Conservation (phyloP, 2,888 invertebrate species). For the Ephialtes manifestator region DNA sequence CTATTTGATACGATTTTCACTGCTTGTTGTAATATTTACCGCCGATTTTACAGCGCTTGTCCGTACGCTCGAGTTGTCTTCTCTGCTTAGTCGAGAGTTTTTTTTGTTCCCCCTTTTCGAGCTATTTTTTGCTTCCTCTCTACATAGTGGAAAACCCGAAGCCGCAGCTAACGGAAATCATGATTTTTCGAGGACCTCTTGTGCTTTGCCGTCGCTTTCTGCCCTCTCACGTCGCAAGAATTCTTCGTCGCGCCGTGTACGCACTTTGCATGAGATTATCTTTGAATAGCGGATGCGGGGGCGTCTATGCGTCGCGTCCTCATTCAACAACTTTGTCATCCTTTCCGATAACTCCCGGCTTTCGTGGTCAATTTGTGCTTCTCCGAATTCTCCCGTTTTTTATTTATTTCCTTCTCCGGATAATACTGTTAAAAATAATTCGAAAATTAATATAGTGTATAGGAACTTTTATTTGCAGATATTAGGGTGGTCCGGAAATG, state of each 20-base stretch:
- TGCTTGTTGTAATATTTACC: constrained; percentile 96
- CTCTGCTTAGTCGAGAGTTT: constrained; percentile 92
- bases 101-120: constrained; percentile 82
- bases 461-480: no score
- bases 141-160: constrained; percentile 80
- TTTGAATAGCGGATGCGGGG: constrained; percentile 81
- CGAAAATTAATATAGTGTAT: no score
- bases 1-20: constrained; percentile 93
- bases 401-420: constrained; percentile 7
- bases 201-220: constrained; percentile 87
- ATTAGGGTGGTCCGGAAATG: no score
- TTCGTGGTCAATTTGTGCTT: neutral
- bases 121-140: constrained; percentile 78
- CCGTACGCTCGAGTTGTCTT: constrained; percentile 91
- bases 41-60: constrained; percentile 93
- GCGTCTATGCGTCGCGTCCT: constrained; percentile 76
- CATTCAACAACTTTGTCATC: constrained; percentile 44
- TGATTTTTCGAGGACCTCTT: constrained; percentile 86
- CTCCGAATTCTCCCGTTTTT: constrained; percentile 27
- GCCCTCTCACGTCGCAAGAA: constrained; percentile 83
- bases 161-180: constrained; percentile 83
- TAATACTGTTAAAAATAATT: constrained; percentile 1
- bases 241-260: constrained; percentile 81
- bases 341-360: constrained; percentile 15
- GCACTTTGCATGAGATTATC: constrained; percentile 82